These are phyloP conservation scores for Garra rufa DNA, from an alignment of 2,113 vertebrate species.

Conservation along the genomic window DNA sequence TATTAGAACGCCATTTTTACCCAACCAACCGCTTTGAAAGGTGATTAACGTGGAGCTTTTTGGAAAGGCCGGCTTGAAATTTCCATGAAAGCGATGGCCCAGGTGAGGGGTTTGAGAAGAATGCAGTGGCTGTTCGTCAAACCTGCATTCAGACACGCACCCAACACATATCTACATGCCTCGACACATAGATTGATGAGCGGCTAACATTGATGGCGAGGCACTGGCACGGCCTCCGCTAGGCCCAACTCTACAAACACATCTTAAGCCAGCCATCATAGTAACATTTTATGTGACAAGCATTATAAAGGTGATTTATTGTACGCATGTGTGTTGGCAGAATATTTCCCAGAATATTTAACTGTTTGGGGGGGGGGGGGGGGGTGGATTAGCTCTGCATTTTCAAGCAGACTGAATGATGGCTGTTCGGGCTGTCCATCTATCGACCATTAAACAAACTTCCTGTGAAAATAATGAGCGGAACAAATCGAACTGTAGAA, in stretches of 20 bases:
- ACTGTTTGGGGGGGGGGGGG: slow-evolving; percentile 52
- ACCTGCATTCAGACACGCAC: slow-evolving; percentile 79
- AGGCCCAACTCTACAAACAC: slow-evolving; percentile 68
- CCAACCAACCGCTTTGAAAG: slow-evolving; percentile 61
- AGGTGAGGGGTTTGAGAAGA: slow-evolving; percentile 70
- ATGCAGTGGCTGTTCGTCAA: slow-evolving; percentile 67
- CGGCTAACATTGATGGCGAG: slow-evolving; percentile 39
- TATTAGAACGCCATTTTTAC: slow-evolving; percentile 66
- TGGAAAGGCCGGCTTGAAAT: slow-evolving; percentile 70
- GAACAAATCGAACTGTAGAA: slow-evolving; percentile 61
- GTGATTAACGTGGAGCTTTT: slow-evolving; percentile 55
- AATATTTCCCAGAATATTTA: slow-evolving; percentile 73
- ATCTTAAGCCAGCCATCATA: slow-evolving; percentile 69
- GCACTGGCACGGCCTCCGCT: slow-evolving; percentile 59
- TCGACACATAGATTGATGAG: slow-evolving; percentile 73
- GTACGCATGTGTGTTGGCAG: slow-evolving; percentile 70
- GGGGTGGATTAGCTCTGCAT: slow-evolving; percentile 63
- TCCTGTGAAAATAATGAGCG: slow-evolving; percentile 70
- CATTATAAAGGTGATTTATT: slow-evolving; percentile 80
- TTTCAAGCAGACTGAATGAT: slow-evolving; percentile 65
- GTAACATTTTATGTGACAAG: slow-evolving; percentile 80
- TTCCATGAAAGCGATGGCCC: slow-evolving; percentile 65
- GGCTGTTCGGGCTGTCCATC: slow-evolving; percentile 60
- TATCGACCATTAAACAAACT: slow-evolving; percentile 70
- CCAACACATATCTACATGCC: slow-evolving; percentile 64